Evolutionary conservation across 2,888 invertebrate species (phyloP).

Genomic region (Leptura quadrifasciata): DNA sequence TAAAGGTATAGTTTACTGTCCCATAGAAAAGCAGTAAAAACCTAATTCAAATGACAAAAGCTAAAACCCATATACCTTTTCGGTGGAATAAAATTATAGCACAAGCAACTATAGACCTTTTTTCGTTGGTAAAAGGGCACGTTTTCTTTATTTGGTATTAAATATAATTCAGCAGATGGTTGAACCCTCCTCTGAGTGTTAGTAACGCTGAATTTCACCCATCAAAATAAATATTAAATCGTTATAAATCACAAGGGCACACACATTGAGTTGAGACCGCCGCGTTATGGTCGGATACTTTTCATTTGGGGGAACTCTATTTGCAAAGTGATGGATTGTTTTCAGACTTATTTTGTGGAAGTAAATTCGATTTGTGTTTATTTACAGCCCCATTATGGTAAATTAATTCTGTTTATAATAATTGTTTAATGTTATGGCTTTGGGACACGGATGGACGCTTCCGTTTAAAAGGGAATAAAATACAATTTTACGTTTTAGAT

Average conservation of each 20-base stretch:
- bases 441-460: conserved; percentile 58
- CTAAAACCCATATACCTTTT: conserved; percentile 50
- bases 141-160: conserved; percentile 65
- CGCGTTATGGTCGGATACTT: conserved; percentile 63
- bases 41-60: conserved; percentile 70
- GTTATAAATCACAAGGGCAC: conserved; percentile 73
- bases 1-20: conserved; percentile 61
- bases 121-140: conserved; percentile 52
- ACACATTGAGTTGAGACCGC: conserved; percentile 48
- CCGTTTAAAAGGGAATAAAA: conserved; percentile 44
- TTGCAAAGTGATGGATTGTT: conserved; percentile 66
- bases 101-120: conserved; percentile 62
- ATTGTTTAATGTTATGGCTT: conserved; percentile 62
- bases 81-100: conserved; percentile 58
- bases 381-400: conserved; percentile 62
- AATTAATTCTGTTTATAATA: conserved; percentile 63
- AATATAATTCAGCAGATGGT: conserved; percentile 73
- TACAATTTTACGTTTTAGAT: conserved; percentile 41
- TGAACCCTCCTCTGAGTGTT: conserved; percentile 70
- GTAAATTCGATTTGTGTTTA: conserved; percentile 68
- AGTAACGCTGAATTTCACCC: conserved; percentile 75
- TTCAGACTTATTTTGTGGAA: conserved; percentile 66
- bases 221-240: conserved; percentile 76
- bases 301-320: conserved; percentile 49
- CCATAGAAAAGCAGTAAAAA: conserved; percentile 71